Evolutionary conservation across 2,797 vertebrate species (phyloP), one percentile per base, ranked within the genome.

Genomic region (Sebastes hubbsi): DNA sequence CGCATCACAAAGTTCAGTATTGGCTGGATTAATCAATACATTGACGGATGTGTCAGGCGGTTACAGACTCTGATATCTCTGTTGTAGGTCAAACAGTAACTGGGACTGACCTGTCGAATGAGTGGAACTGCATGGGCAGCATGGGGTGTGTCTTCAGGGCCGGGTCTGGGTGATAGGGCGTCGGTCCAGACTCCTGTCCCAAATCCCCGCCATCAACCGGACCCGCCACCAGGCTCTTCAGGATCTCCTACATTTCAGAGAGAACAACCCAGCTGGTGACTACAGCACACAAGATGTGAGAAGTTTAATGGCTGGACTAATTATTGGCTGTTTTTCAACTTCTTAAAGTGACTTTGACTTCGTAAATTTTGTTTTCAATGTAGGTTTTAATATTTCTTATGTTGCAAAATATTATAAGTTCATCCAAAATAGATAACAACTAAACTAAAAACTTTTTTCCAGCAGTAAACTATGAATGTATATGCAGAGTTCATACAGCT

Each of bases 41-140:
- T 20, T 59, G 61, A 74, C 49, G 27, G 36, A 75, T 58, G 27
- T 38, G n/a, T 16, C 60, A n/a, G 60, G 2, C 24, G 52, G n/a
- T 6, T 38, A 56, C 34, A 9, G 54, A 36, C 66, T 36, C 6
- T 36, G 60, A 73, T 32, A 38, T 72, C 61, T 73, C 32, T 74
- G 36, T 62, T 55, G 46, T 22, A 76, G 63, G 63, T 68, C 38
- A 66, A 59, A 24, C 60, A 27, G 8, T 22, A 16, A 4, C 12
- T 11, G 66, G 11, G 8, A 72, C 88, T 11, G 90, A 99, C 98
- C 98, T 98, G 96, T 99, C 98, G 75, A 99, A 99, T 36, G 98
- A 99, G 94, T 99, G 98, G 94, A 98, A 99, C 96, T 99, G 98
- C 99, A 99, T 99, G 78, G 99, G 99, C 87, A 99, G 96, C 95